Conservation (phyloP, 2,113 vertebrate genomes). For the Xiphias gladius region DNA sequence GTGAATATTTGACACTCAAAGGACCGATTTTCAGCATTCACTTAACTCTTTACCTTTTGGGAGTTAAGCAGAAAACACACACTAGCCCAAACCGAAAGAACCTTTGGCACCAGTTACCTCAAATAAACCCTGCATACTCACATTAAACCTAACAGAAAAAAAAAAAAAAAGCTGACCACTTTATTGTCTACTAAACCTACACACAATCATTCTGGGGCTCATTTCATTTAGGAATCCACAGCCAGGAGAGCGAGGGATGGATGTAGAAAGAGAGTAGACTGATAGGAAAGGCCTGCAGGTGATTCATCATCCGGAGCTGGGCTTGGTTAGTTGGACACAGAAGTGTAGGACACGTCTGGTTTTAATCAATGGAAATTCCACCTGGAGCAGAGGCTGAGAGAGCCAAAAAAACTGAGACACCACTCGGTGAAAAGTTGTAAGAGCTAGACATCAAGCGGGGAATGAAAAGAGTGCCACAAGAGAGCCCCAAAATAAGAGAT, state of each 20-base stretch:
- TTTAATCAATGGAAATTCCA: constrained; percentile 83
- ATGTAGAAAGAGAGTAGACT: constrained; percentile 35
- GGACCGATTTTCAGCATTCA: neutral
- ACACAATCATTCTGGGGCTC: constrained; percentile 51
- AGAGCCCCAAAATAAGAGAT: constrained; percentile 1
- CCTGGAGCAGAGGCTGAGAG: constrained; percentile 69
- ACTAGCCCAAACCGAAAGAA: neutral
- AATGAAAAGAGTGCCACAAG: constrained; percentile 13
- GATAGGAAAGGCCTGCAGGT: constrained; percentile 54
- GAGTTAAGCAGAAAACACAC: constrained; percentile 9
- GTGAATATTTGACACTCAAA: constrained; percentile 4
- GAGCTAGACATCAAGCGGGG: constrained; percentile 38
- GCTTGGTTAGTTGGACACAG: constrained; percentile 49
- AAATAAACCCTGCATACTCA: neutral
- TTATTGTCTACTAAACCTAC: constrained; percentile 32
- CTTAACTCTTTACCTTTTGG: neutral
- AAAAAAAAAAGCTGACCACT: neutral
- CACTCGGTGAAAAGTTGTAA: constrained; percentile 18
- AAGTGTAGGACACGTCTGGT: constrained; percentile 59
- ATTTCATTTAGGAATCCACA: constrained; percentile 51
- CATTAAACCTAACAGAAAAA: neutral
- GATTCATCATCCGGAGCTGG: constrained; percentile 68
- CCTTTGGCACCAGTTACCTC: neutral
- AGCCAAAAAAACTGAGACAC: neutral
- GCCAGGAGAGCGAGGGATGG: constrained; percentile 32